phyloP scores from a whole-genome alignment of 2,888 invertebrate species.

The Caenorhabditis sinica region DNA sequence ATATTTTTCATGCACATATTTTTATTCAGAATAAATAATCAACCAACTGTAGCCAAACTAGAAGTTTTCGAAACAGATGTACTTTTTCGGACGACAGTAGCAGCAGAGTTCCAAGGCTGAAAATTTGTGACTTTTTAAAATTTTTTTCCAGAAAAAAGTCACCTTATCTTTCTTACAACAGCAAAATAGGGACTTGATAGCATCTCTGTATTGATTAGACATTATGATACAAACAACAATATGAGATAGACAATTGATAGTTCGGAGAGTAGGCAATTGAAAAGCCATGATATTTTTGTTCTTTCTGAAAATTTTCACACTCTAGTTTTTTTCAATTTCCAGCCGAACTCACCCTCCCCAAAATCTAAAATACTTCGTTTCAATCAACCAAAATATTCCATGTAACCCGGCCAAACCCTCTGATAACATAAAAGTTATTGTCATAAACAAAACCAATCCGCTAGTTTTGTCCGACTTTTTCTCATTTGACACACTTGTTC shows the following conservation, averaged over 20 bases:
- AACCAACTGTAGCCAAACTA: neutral
- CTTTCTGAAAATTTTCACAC: neutral
- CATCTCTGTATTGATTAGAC: constrained; percentile 10
- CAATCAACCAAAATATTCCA: neutral
- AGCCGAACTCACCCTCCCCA: neutral
- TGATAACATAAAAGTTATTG: constrained; percentile 8
- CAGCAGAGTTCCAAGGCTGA: neutral
- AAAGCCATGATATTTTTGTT: neutral
- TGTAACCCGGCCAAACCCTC: neutral
- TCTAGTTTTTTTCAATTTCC: neutral
- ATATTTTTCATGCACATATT: too few species aligned
- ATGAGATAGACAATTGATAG: neutral
- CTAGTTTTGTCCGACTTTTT: constrained; percentile 5
- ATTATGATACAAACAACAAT: neutral
- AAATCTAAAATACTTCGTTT: neutral
- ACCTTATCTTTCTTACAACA: constrained; percentile 17
- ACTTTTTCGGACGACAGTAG: neutral
- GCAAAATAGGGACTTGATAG: neutral
- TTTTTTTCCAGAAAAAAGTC: neutral
- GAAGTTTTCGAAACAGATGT: neutral
- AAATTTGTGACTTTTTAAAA: neutral
- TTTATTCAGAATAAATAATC: too few species aligned
- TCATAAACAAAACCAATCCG: neutral
- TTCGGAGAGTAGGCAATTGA: neutral
- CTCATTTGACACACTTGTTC: neutral